Conservation (phyloP, 1,140 invertebrate genomes). For the Amyelois transitella region DNA sequence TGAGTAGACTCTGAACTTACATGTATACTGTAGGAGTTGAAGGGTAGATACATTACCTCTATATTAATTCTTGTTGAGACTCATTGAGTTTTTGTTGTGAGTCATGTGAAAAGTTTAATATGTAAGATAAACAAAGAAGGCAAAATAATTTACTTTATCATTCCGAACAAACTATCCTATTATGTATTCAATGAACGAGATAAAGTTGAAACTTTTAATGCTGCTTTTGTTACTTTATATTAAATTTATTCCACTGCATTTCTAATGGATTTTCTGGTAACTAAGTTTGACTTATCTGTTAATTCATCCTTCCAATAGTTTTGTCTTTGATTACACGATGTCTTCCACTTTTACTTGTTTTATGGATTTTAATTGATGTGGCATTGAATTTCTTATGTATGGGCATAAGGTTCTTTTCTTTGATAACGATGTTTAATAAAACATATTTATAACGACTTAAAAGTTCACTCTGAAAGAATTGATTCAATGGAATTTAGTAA, state of each 20-base stretch:
- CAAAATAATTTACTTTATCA: constrained; percentile 26
- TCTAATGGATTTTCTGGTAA: constrained; percentile 12
- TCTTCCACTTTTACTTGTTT: constrained; percentile 35
- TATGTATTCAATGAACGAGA: constrained; percentile 18
- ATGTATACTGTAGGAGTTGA: constrained; percentile 56
- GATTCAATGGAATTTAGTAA: constrained; percentile 68
- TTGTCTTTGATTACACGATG: constrained; percentile 31
- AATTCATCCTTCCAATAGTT: constrained; percentile 16
- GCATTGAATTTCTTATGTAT: constrained; percentile 2
- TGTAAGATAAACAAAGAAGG: constrained; percentile 15
- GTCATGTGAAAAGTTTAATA: constrained; percentile 22
- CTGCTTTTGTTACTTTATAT: constrained; percentile 14
- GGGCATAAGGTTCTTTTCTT: no score
- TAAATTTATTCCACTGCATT: constrained; percentile 16
- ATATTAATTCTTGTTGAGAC: constrained; percentile 30
- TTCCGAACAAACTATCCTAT: constrained; percentile 26
- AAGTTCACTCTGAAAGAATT: constrained; percentile 42
- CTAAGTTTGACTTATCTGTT: constrained; percentile 1
- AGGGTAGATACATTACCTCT: constrained; percentile 31
- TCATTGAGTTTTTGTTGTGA: constrained; percentile 29
- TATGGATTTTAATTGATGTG: constrained; percentile 16
- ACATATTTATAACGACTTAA: background rate
- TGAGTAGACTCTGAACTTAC: constrained; percentile 49
- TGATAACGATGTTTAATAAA: no score
- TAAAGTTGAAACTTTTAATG: constrained; percentile 4